Evolutionary conservation across 2,113 vertebrate species (phyloP).

Genomic region (Sylvietta virens): DNA sequence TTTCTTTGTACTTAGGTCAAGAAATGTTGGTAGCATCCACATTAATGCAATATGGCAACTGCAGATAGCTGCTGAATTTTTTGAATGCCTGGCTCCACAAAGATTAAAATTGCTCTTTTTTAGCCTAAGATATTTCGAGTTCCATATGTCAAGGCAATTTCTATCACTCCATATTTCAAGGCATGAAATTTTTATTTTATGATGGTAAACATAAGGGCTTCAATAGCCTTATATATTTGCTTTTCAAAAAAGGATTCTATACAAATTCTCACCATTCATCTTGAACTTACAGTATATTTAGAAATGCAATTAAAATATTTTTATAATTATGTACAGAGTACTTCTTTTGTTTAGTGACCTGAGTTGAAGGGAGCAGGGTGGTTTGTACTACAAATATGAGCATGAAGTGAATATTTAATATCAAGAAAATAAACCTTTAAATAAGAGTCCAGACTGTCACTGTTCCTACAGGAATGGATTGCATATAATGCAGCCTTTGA

Average conservation of each 20-base stretch:
- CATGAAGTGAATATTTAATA: not conserved
- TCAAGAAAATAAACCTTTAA: not conserved
- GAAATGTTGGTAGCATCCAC: not conserved
- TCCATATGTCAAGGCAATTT: not conserved
- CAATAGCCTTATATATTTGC: not conserved
- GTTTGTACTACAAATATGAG: not conserved
- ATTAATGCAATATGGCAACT: not conserved
- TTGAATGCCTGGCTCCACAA: not conserved
- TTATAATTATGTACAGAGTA: not conserved
- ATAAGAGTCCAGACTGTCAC: not conserved
- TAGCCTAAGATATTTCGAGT: not conserved
- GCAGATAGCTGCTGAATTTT: not conserved
- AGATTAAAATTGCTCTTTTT: not conserved
- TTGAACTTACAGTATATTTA: not conserved
- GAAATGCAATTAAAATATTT: not conserved
- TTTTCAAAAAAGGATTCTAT: not conserved
- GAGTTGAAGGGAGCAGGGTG: not conserved
- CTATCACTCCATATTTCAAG: not conserved
- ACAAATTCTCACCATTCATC: not conserved
- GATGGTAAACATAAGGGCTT: not conserved
- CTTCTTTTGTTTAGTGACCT: not conserved
- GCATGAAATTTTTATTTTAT: not conserved
- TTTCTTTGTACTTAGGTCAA: not conserved
- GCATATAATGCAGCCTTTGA: not conserved
- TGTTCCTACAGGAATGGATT: not conserved